Base-by-base conservation (phyloP, 2,888 invertebrate species). In the Apamea sordens region DNA sequence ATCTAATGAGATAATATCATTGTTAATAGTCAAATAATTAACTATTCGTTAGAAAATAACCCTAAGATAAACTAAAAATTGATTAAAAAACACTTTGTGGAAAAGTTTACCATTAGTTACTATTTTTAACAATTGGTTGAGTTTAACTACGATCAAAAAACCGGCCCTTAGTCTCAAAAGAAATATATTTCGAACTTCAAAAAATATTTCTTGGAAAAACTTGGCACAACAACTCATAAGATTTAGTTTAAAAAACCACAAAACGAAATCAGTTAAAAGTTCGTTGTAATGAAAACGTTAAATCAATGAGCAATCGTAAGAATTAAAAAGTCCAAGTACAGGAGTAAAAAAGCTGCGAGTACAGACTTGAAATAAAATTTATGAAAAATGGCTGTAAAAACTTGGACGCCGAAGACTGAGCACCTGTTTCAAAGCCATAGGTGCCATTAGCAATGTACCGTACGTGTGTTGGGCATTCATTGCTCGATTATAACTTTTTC, bases 401-500 rank as follows among this genome's bases (percentile, higher is more conserved):
- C 63, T 79, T 73, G 53, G 18, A 36, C 65, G 73, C 32, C 41
- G 64, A 59, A 80, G 84, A 74, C 72, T 64, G 50, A 81, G 79
- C 88, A 89, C 84, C 87, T 86, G 87, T 80, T 86, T 79, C 78
- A 76, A 77, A 89, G 77, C 82, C 82, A 80, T 84, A 81, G 81
- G 79, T 84, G 65, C 86, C 81, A 86, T 86, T 86, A 86, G 86
- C 78, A 81, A 77, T 64, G 82, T 82, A 79, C 28, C 64, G 88
- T 81, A 89, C 89, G 89, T 89, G 89, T 79, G 80, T 61, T 72
- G 88, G 80, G 82, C 82, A 70, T 83, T 73, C 70, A 87, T 86
- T 70, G 82, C 82, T 78, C 71, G 72, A 89, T 89, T 88, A 86
- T 83, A 87, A 86, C 86, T 87, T 89, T 86, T 87, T 84, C 81